Conservation (phyloP, 2,888 invertebrate genomes). For the Cynaeus angustus region DNA sequence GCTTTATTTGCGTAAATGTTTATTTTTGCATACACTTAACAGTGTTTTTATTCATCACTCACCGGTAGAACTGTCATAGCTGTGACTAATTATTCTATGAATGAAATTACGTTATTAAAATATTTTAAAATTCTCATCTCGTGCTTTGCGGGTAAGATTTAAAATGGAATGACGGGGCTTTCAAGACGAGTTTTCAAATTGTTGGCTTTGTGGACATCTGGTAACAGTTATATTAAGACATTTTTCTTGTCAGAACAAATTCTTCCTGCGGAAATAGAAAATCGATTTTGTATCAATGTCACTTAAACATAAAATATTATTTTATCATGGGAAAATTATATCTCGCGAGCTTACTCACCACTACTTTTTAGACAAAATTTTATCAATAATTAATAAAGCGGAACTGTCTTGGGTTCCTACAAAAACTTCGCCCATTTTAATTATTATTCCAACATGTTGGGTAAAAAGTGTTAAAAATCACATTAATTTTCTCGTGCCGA, state of each 20-base stretch:
- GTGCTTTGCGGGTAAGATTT: conserved; percentile 17
- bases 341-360: conserved; percentile 1
- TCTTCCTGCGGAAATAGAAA: conserved; percentile 39
- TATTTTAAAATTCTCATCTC: conserved; percentile 25
- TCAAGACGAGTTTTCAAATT: conserved; percentile 21
- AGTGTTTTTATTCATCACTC: conserved; percentile 14
- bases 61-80: conserved; percentile 3
- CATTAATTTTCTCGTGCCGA: conserved; percentile 8
- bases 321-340: conserved; percentile 25
- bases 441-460: conserved; percentile 1
- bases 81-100: conserved; percentile 36
- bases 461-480: conserved; percentile 16
- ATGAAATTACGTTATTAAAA: conserved; percentile 19
- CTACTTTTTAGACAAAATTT: conserved; percentile 2
- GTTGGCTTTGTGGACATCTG: conserved; percentile 36
- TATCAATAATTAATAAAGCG: conserved; percentile 8
- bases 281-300: conserved; percentile 45
- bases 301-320: conserved; percentile 37
- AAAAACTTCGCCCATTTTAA: conserved; percentile 8
- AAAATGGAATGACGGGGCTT: conserved; percentile 17
- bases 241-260: conserved; percentile 40
- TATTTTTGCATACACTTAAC: conserved; percentile 16
- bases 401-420: not conserved
- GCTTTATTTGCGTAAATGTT: conserved; percentile 14
- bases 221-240: conserved; percentile 35